Evolutionary conservation across 2,113 vertebrate genomes (phyloP).

Genomic region (Pao palembangensis): DNA sequence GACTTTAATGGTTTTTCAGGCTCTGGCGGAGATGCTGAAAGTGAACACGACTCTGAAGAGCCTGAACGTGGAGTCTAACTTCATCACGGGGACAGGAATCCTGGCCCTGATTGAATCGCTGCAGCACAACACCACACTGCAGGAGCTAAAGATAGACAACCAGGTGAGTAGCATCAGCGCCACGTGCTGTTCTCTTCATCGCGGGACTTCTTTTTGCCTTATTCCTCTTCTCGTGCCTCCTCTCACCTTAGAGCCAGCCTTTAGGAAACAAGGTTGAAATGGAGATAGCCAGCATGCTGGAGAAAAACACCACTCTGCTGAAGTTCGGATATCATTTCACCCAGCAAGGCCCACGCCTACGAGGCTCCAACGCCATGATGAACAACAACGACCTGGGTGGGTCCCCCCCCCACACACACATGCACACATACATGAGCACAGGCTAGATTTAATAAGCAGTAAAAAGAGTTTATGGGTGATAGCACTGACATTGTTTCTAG

Average conservation of each 20-base stretch:
- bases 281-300: constrained; percentile 95
- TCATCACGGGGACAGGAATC: constrained; percentile 91
- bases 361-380: constrained; percentile 96
- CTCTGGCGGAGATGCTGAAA: constrained; percentile 92
- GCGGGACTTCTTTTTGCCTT: no score
- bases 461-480: background rate
- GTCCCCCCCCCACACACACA: constrained; percentile 36
- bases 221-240: background rate
- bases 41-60: constrained; percentile 87
- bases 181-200: background rate
- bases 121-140: constrained; percentile 83
- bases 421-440: background rate
- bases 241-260: constrained; percentile 84
- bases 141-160: constrained; percentile 96
- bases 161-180: constrained; percentile 75
- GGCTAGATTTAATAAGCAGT: background rate
- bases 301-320: constrained; percentile 89
- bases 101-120: constrained; percentile 83
- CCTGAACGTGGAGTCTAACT: constrained; percentile 97
- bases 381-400: constrained; percentile 96
- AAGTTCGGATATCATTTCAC: constrained; percentile 98
- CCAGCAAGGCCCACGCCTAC: constrained; percentile 93
- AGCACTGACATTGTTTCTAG: no score
- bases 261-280: constrained; percentile 98
- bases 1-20: constrained; percentile 68